A percentile compares a stretch with the other conserved stretches of the same genome.
Conservation (phyloP, 2,797 vertebrate genomes). For the Vireo griseus region DNA sequence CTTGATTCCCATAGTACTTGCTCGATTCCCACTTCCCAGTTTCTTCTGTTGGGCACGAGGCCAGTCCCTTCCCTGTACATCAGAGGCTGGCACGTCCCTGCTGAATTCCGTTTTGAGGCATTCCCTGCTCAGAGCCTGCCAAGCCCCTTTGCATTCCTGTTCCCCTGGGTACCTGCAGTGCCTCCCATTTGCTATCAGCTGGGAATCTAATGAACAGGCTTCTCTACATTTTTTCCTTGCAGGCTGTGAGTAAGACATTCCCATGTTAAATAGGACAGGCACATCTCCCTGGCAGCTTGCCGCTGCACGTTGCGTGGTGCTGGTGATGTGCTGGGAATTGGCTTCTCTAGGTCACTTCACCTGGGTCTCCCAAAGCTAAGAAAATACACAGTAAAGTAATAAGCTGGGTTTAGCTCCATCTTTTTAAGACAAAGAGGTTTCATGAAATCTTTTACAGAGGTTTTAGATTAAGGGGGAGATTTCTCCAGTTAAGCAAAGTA, state of each 20-base stretch:
- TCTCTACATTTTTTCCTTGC: not conserved
- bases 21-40: not conserved
- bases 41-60: not conserved
- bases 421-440: not conserved
- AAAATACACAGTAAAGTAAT: not conserved
- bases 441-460: not conserved
- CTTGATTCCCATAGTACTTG: not conserved
- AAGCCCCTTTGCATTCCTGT: not conserved
- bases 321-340: not conserved
- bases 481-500: not conserved
- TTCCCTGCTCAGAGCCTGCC: not conserved
- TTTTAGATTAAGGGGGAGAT: not conserved
- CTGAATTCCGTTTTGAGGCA: not conserved
- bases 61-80: not conserved
- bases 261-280: not conserved
- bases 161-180: not conserved
- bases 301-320: not conserved
- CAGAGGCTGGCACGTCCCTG: not conserved
- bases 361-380: not conserved
- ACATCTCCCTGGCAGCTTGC: not conserved
- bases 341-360: not conserved
- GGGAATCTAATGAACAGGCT: conserved; percentile 3
- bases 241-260: conserved; percentile 9
- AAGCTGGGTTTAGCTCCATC: not conserved
- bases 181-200: not conserved